Conservation (phyloP, 2,797 vertebrate species). For the Tokudaia tokunoshimensis region DNA sequence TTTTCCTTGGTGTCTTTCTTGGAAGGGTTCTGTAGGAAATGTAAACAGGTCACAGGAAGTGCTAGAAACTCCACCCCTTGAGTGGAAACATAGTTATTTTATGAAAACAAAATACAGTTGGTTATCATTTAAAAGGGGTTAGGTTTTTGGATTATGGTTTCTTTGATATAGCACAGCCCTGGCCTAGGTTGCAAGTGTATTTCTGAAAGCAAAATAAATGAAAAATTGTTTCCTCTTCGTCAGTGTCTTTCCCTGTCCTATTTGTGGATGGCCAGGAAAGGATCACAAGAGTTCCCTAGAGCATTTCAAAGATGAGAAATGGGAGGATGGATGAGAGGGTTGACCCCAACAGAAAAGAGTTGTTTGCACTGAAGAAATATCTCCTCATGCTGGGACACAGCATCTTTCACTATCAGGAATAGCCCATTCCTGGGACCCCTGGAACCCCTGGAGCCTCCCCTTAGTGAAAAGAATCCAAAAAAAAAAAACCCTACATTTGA, state of each 20-base stretch:
- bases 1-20: constrained; percentile 82
- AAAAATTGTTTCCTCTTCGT: constrained; percentile 73
- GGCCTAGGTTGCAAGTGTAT: constrained; percentile 74
- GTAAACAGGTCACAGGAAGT: constrained; percentile 80
- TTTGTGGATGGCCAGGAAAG: constrained; percentile 64
- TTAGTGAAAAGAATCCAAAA: neutral
- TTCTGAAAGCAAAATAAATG: constrained; percentile 81
- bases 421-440: neutral
- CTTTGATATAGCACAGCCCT: constrained; percentile 78
- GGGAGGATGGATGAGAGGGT: constrained; percentile 51
- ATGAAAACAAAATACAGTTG: constrained; percentile 80
- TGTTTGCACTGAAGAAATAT: constrained; percentile 2
- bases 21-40: constrained; percentile 77
- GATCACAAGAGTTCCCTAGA: constrained; percentile 65
- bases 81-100: constrained; percentile 79
- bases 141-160: constrained; percentile 76
- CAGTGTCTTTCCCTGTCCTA: constrained; percentile 69
- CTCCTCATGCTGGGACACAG: neutral
- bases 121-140: constrained; percentile 82
- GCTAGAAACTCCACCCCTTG: constrained; percentile 71
- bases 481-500: neutral
- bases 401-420: neutral
- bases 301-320: constrained; percentile 53
- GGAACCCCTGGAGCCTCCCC: neutral
- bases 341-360: constrained; percentile 65